Percentiles rank a stretch among this genome's conserved stretches.
These are phyloP conservation scores for Chondrosia reniformis DNA, from an alignment of 37 sponge, comb jelly and placozoan genomes.

Conservation along the genomic window DNA sequence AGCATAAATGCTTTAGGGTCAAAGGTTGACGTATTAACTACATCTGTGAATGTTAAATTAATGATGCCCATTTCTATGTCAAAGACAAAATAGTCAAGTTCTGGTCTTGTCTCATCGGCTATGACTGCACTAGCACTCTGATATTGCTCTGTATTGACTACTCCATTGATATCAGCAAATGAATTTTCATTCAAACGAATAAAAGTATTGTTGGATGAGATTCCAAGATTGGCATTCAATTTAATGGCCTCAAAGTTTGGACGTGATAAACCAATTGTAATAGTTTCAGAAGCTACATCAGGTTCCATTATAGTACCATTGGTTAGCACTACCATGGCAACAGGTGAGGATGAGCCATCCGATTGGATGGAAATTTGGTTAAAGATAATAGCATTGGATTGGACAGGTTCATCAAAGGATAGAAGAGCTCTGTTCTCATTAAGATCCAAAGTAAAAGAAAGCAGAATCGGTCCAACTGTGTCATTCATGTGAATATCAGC, in stretches of 20 bases:
- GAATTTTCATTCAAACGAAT: slow-evolving; percentile 19
- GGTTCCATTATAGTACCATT: slow-evolving; percentile 35
- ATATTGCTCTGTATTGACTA: slow-evolving; percentile 3
- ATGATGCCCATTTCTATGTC: slow-evolving; percentile 72
- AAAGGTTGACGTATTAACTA: slow-evolving; percentile 71
- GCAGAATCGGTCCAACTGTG: slow-evolving; percentile 31
- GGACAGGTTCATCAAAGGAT: slow-evolving; percentile 74
- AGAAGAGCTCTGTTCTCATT: slow-evolving; percentile 52
- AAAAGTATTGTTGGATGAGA: slow-evolving; percentile 48
- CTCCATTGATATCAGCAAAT: slow-evolving; percentile 46
- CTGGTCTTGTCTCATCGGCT: slow-evolving; percentile 67
- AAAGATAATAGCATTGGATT: slow-evolving; percentile 29
- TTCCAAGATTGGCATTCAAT: slow-evolving; percentile 41
- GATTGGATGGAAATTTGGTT: slow-evolving; percentile 24
- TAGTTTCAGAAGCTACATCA: slow-evolving; percentile 7
- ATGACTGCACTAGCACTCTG: slow-evolving; percentile 40
- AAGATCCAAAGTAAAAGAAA: slow-evolving; percentile 63
- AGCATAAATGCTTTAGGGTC: slow-evolving; percentile 68
- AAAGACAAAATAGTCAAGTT: slow-evolving; percentile 55
- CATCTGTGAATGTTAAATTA: slow-evolving; percentile 81
- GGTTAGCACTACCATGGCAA: slow-evolving; percentile 20
- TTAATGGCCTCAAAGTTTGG: slow-evolving; percentile 68
- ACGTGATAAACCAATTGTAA: slow-evolving; percentile 35
- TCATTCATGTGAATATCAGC: slow-evolving; percentile 48
- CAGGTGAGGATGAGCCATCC: slow-evolving; percentile 37